Evolutionary conservation across 1,140 invertebrate species (phyloP).

Genomic region (Elysia chlorotica): DNA sequence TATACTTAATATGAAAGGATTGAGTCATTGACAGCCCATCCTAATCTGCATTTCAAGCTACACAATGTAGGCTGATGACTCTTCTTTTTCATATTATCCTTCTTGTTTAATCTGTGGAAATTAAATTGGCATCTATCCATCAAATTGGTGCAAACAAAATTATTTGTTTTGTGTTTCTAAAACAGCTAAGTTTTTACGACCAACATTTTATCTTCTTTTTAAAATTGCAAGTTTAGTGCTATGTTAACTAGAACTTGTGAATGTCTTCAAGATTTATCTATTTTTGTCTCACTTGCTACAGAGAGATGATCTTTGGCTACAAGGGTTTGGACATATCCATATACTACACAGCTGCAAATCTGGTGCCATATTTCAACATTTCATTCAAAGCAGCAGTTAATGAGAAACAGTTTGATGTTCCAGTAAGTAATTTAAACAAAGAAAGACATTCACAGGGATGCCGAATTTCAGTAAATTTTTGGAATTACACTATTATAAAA

Average conservation of each 20-base stretch:
- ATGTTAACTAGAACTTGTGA: neutral
- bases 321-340: conserved; percentile 79
- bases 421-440: conserved; percentile 16
- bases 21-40: no score
- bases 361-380: conserved; percentile 76
- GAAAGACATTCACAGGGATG: no score
- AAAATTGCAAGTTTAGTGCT: neutral
- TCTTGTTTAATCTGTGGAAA: neutral
- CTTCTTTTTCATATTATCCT: neutral
- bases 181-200: neutral
- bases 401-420: neutral
- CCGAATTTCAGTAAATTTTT: no score
- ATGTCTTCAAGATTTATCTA: neutral
- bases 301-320: conserved; percentile 92
- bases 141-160: neutral
- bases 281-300: conserved; percentile 3
- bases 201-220: neutral
- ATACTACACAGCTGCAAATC: conserved; percentile 80
- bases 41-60: no score
- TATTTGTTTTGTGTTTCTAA: neutral
- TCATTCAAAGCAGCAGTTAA: conserved; percentile 64
- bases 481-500: no score
- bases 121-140: neutral
- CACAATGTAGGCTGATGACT: no score
- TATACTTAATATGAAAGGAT: no score